These are phyloP conservation scores for Bucorvus abyssinicus DNA, from an alignment of 2,797 vertebrate species.

Conservation along the genomic window DNA sequence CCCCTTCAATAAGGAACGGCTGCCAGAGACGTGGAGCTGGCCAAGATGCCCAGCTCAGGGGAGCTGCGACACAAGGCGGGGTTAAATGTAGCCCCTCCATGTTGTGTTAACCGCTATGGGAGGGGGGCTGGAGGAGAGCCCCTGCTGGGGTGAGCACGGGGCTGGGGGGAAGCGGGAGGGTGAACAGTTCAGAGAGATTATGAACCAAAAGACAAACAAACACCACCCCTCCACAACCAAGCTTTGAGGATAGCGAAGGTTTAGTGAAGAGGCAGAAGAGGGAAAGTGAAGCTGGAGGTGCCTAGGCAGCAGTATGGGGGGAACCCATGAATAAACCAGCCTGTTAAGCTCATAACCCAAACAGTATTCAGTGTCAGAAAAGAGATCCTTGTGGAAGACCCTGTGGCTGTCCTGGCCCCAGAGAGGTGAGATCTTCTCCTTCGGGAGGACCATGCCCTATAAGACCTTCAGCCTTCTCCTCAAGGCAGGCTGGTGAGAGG, in stretches of 20 bases:
- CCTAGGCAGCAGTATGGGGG: neutral
- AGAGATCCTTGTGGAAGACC: neutral
- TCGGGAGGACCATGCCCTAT: rapidly evolving
- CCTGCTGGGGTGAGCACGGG: neutral
- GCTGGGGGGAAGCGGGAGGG: neutral
- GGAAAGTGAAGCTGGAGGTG: neutral
- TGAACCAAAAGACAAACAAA: conserved; percentile 39
- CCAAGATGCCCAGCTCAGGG: neutral
- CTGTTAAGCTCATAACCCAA: neutral
- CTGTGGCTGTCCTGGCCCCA: rapidly evolving
- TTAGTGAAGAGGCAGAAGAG: neutral
- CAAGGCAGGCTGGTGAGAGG: rapidly evolving
- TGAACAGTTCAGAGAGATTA: conserved; percentile 57
- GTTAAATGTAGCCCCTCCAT: neutral
- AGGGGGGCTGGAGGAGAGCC: neutral
- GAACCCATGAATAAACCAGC: neutral
- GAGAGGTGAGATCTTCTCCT: neutral
- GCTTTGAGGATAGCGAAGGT: neutral
- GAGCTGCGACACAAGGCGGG: neutral
- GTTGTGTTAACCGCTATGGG: conserved; percentile 51
- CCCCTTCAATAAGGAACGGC: conserved; percentile 59
- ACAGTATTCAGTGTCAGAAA: neutral
- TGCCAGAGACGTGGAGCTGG: neutral
- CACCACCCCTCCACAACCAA: neutral
- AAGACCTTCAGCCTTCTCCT: neutral